Base-by-base conservation (phyloP, 2,113 vertebrate species). In the Camelus dromedarius region DNA sequence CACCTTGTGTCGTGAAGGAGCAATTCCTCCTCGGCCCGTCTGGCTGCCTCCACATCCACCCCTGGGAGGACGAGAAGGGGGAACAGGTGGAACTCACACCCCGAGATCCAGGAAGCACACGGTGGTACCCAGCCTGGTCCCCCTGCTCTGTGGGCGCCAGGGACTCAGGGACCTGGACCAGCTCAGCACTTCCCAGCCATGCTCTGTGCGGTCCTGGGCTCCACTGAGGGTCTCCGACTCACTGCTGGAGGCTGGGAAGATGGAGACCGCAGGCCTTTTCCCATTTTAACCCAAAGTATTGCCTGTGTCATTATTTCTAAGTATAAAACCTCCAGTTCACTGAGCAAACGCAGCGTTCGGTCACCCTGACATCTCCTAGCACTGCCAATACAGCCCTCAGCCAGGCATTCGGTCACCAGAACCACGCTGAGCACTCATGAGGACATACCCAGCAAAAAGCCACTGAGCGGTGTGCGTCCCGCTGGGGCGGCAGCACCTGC, bases 31-130 rank as follows among this genome's bases (percentile, higher is more conserved):
- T 99, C 99, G 2, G 98, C 98, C 15, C 99, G 98, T 84, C 99
- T 99, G 38, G 99, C 99, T 2, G 98, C 99, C 70, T 99, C 99
- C 58, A 99, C 97, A 11, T 99, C 99, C 97, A 99, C 98, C 56
- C 99, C 99, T 99, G 97, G 75, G n/a, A 79, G 28, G 84, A 48
- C 0, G 20, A 88, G 79, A 42, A 62, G 62, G n/a, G 2, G 30
- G 24, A 13, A 38, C 1, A 16, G 24, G 22, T 1, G 19, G 22
- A 35, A 28, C 26, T 15, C 0, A 16, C 6, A 67, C 20, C 19
- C 15, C 10, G 0, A 32, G 13, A 5, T 6, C 62, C 8, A 6
- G 30, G 11, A 46, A 48, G n/a, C 48, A 1, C 15, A 11, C 18
- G 54, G n/a, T 50, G 2, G 10, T 6, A 2, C 24, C 52, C 35